Evolutionary conservation across 23 tunicate genomes (phyloP).

Genomic region (Botrylloides violaceus): DNA sequence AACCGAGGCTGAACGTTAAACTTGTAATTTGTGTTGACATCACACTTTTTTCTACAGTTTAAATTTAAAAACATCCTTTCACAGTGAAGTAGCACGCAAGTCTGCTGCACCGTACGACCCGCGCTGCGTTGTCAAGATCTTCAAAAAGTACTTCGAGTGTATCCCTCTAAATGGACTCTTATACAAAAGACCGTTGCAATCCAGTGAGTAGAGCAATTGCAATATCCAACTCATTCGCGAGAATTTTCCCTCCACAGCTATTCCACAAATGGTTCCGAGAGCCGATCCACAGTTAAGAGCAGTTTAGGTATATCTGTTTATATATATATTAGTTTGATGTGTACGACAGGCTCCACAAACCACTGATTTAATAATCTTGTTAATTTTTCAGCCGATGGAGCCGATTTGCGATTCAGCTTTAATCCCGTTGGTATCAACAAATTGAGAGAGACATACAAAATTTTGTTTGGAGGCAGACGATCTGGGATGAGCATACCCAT

Average conservation of each 20-base stretch:
- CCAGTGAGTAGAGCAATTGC: slow-evolving; percentile 47
- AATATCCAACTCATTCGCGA: too few relatives aligned
- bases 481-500: background rate
- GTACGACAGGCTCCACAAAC: too few relatives aligned
- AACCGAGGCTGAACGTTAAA: too few relatives aligned
- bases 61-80: too few relatives aligned
- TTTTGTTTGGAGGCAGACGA: slow-evolving; percentile 31
- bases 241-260: too few relatives aligned
- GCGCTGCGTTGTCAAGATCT: slow-evolving; percentile 69
- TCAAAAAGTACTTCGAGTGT: slow-evolving; percentile 65
- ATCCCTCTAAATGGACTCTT: slow-evolving; percentile 80
- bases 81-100: slow-evolving; percentile 49
- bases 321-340: too few relatives aligned
- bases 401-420: slow-evolving; percentile 83
- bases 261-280: too few relatives aligned
- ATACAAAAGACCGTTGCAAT: slow-evolving; percentile 85
- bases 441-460: slow-evolving; percentile 87
- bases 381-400: slow-evolving; percentile 63
- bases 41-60: too few relatives aligned
- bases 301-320: too few relatives aligned
- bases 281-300: too few relatives aligned
- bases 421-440: slow-evolving; percentile 98
- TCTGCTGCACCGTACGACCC: slow-evolving; percentile 39
- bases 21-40: too few relatives aligned
- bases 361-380: too few relatives aligned